These are phyloP conservation scores for Stenodema calcarata DNA, from an alignment of 2,888 invertebrate genomes.

Conservation along the genomic window DNA sequence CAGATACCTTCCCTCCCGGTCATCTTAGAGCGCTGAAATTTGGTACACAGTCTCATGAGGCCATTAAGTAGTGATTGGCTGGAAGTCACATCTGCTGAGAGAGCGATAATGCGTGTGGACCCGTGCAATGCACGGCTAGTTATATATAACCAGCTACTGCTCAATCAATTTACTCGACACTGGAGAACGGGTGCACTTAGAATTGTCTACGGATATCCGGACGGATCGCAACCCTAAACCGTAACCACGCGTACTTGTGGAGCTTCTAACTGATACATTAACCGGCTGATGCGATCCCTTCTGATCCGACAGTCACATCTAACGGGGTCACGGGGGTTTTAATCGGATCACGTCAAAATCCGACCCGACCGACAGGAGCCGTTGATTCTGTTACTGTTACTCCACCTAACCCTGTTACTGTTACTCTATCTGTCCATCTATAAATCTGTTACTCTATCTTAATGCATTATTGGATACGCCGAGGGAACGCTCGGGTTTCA, in stretches of 20 bases:
- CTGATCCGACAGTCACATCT: not conserved
- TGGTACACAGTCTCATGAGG: no score
- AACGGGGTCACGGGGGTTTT: not conserved
- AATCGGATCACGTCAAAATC: not conserved
- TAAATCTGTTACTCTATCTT: not conserved
- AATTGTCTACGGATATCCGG: no score
- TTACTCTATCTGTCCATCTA: not conserved
- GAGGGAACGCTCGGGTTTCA: not conserved
- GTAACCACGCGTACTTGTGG: not conserved
- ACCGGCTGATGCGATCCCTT: not conserved
- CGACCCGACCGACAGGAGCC: not conserved
- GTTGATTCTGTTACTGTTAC: not conserved
- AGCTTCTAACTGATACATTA: not conserved
- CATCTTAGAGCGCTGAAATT: no score
- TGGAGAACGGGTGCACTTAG: no score
- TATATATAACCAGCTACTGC: no score
- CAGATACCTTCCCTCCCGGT: no score
- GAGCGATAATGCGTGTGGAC: no score
- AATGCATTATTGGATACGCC: not conserved
- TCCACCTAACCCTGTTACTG: not conserved
- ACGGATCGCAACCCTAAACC: no score
- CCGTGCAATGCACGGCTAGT: no score
- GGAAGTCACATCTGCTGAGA: no score
- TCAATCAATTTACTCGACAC: no score
- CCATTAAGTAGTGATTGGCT: not conserved